A percentile compares a stretch with the other conserved stretches of the same genome.
Evolutionary conservation across 2,797 vertebrate genomes (phyloP).

Genomic region (Odontamblyopus lacepedii): DNA sequence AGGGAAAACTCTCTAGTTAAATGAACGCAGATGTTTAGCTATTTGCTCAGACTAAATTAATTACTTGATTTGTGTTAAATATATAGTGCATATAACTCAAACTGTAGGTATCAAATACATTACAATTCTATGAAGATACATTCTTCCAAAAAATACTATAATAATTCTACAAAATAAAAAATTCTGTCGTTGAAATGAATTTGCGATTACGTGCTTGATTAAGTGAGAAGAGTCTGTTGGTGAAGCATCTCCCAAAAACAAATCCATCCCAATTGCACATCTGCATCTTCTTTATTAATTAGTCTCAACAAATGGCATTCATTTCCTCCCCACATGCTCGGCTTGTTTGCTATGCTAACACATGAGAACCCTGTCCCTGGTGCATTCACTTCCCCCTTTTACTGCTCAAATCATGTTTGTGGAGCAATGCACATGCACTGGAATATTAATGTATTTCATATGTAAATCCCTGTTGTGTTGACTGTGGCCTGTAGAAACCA

Average conservation of each 20-base stretch:
- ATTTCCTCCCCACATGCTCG: constrained; percentile 59
- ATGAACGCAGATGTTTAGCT: constrained; percentile 57
- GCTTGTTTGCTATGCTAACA: constrained; percentile 75
- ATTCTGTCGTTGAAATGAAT: constrained; percentile 46
- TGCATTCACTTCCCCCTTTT: constrained; percentile 36
- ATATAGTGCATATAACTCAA: constrained; percentile 20
- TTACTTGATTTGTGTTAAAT: constrained; percentile 7
- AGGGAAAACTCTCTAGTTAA: constrained; percentile 30
- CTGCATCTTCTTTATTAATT: constrained; percentile 79
- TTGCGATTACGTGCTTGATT: constrained; percentile 69
- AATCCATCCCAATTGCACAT: constrained; percentile 69
- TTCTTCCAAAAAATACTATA: not conserved
- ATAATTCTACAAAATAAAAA: not conserved
- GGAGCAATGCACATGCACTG: constrained; percentile 52
- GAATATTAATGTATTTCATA: constrained; percentile 34
- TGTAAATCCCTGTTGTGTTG: not conserved
- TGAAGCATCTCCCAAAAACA: constrained; percentile 56
- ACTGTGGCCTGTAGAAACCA: constrained; percentile 23
- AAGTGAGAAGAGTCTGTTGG: constrained; percentile 57
- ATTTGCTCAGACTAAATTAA: constrained; percentile 8
- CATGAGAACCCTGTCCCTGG: constrained; percentile 52
- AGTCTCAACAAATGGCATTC: constrained; percentile 75
- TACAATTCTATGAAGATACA: not conserved
- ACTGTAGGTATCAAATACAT: constrained; percentile 15
- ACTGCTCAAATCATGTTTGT: constrained; percentile 47